Conservation (phyloP, 2,797 vertebrate species). For the Podarcis lilfordi region DNA sequence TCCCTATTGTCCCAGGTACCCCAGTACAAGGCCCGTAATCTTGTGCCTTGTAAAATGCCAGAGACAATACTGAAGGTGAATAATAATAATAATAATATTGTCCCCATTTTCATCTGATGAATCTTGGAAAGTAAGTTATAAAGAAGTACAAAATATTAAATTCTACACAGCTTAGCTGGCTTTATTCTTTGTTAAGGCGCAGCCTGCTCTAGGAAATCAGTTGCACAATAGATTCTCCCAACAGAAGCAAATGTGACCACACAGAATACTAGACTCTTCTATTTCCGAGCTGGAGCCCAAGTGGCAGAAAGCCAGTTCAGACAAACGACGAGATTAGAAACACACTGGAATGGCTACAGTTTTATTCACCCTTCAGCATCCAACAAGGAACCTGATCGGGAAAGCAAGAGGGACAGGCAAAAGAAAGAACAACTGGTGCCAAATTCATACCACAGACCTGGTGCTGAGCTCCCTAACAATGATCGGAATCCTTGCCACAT, state of each 20-base stretch:
- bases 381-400: constrained; percentile 12
- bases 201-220: background rate
- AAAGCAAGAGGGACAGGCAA: background rate
- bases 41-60: too few relatives aligned
- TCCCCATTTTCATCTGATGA: too few relatives aligned
- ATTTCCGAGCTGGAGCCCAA: background rate
- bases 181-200: constrained; percentile 5
- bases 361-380: background rate
- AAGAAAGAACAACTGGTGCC: background rate
- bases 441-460: background rate
- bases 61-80: too few relatives aligned
- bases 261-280: background rate
- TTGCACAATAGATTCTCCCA: background rate
- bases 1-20: too few relatives aligned
- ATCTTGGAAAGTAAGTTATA: constrained; percentile 36
- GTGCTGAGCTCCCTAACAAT: background rate
- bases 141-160: constrained; percentile 12
- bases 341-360: background rate
- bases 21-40: too few relatives aligned
- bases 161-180: constrained; percentile 30
- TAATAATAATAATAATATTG: too few relatives aligned
- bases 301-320: background rate
- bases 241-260: background rate
- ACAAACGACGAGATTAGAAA: background rate
- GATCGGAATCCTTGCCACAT: background rate